Evolutionary conservation across 2,888 invertebrate genomes (phyloP), one percentile per base, ranked within the genome.

Genomic region (Agriopis marginaria): DNA sequence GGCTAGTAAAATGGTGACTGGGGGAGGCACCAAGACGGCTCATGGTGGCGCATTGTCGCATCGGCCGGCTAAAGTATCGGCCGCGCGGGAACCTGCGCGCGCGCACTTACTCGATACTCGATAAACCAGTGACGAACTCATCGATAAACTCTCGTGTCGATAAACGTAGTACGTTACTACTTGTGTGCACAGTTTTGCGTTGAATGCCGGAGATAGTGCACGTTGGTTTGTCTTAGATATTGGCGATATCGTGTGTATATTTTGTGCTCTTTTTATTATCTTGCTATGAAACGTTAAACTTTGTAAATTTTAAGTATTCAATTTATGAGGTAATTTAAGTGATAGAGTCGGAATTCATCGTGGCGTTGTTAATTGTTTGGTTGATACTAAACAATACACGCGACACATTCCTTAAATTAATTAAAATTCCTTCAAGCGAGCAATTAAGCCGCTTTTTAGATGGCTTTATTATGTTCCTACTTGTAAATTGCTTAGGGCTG

Each of bases 21-120:
- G 89, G 88, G 90, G 88, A 89, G 89, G 90, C 84, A 87, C 83
- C 79, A 80, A 81, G 81, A 32, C 61, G 54, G 77, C 81, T 80
- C 78, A 86, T 87, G 89, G 85, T 84, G 85, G 84, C 90, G 89
- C 93, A 94, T 91, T 93, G 92, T 92, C 90, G 89, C 89, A 86
- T 83, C 86, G 89, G 83, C 86, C 90, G 86, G 92, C 90, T 83
- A 83, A 85, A 90, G 88, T 85, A 86, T 78, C 91, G 92, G 92
- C 91, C 90, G 93, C 89, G 89, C 90, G 85, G 82, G 76, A 80
- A 79, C 83, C 83, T 80, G 87, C 89, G 91, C 89, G 86, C 89
- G 88, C 89, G 89, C 80, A 66, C 67, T 64, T 56, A 59, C 71
- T 66, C 74, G 72, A 71, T 65, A 62, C 56, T 59, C 71, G 71